Evolutionary conservation across 2,113 vertebrate species (phyloP).

Genomic region (Tetraodon nigroviridis): DNA sequence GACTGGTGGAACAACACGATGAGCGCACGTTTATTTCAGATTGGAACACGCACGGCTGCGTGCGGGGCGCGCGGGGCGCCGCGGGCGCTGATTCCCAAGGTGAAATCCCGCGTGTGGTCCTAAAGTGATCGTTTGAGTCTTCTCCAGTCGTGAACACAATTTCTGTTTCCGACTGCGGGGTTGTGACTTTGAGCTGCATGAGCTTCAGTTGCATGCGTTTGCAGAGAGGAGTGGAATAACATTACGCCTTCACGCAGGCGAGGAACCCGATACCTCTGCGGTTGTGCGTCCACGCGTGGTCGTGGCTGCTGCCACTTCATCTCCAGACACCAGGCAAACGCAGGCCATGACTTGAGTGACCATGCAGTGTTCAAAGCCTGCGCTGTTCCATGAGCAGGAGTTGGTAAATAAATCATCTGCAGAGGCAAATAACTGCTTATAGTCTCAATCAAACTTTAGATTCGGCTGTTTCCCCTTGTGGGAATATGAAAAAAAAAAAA

Average conservation of each 20-base stretch:
- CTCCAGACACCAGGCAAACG: slow-evolving; percentile 39
- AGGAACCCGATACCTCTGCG: slow-evolving; percentile 51
- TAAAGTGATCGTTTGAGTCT: background rate
- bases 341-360: slow-evolving; percentile 40
- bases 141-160: background rate
- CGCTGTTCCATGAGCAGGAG: background rate
- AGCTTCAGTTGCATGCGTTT: slow-evolving; percentile 19
- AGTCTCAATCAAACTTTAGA: no score
- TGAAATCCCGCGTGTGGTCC: no score
- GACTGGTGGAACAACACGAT: background rate
- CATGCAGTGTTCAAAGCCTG: background rate
- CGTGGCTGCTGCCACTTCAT: slow-evolving; percentile 45
- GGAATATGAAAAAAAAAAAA: no score
- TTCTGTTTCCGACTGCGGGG: background rate
- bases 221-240: slow-evolving; percentile 41
- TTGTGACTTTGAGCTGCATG: background rate
- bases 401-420: background rate
- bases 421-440: background rate
- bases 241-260: slow-evolving; percentile 43
- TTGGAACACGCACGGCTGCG: no score
- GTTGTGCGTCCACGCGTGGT: slow-evolving; percentile 49
- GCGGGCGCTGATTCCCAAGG: no score
- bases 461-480: no score
- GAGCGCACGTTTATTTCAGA: no score
- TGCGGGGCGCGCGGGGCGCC: no score